These are phyloP conservation scores for Drosophila mayaguana DNA, from an alignment of 2,888 invertebrate species.

Conservation along the genomic window DNA sequence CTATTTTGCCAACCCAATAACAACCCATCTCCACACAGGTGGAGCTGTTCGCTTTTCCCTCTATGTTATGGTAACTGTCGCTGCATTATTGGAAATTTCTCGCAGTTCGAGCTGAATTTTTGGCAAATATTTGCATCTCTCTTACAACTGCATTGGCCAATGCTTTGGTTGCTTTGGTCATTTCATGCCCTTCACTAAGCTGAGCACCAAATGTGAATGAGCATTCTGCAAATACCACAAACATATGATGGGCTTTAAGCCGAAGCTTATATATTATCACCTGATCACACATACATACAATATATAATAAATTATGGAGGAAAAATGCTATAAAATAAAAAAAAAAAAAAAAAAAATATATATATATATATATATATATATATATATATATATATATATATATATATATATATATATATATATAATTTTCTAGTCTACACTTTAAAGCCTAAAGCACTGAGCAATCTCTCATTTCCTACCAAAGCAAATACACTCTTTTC, in stretches of 20 bases:
- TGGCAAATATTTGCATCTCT: slow-evolving; percentile 34
- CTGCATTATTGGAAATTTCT: slow-evolving; percentile 9
- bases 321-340: too few relatives aligned
- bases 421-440: too few relatives aligned
- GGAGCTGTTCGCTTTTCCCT: background rate
- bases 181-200: slow-evolving; percentile 14
- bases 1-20: slow-evolving; percentile 4
- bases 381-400: too few relatives aligned
- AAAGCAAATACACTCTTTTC: background rate
- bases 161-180: slow-evolving; percentile 22
- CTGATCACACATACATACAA: background rate
- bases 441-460: too few relatives aligned
- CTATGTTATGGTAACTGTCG: background rate
- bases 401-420: too few relatives aligned
- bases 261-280: background rate
- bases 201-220: background rate
- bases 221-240: background rate
- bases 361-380: too few relatives aligned
- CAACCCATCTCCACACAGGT: background rate
- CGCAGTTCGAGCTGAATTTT: slow-evolving; percentile 24
- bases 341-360: too few relatives aligned
- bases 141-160: slow-evolving; percentile 26
- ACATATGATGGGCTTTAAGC: background rate
- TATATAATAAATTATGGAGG: too few relatives aligned
- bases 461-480: background rate